Evolutionary conservation across 2,888 invertebrate species (phyloP), one percentile per base, ranked within the genome.

Genomic region (Mesorhabditis spiculigera): DNA sequence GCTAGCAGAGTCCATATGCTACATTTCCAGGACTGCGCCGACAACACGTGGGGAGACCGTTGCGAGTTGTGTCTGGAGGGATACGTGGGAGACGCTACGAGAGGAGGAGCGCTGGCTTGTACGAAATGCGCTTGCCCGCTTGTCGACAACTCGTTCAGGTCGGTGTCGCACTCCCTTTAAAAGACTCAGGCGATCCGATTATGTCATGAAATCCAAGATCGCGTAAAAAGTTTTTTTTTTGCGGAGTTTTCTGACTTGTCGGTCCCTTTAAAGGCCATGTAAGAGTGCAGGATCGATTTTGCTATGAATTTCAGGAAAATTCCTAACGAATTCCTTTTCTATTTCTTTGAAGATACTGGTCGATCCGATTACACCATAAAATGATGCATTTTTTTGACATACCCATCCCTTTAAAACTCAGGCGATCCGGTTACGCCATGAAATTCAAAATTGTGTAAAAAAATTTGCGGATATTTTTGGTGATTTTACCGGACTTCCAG

Each of bases 71-170:
- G 97, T 86, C 89, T 90, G 5, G 89, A 90, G 0, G 96, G 96
- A 43, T 95, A 90, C 88, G 95, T 93, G 86, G 95, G 96, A 0
- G 92, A 94, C 85, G 92, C 95, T 0, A 89, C 91, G 10, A 89
- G 89, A 43, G 84, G 82, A 5, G 75, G 78, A 4, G 70, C 79
- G 0, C 87, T 89, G 50, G 92, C 92, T 80, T 97, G 96, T 87
- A 91, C 91, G 80, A 91, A 90, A 67, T 97, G 97, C 87, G 93
- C 93, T 0, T 97, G 97, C 87, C 97, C 96, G 0, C 87, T 93
- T 70, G 87, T 89, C 77, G 89, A 90, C 13, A 90, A 91, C 77
- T 87, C 87, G 85, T 88, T 85, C 81, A 44, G 58, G 58, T 50
- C 10, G 10, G n/a, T 13, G n/a, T 50, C 58, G 3, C 8, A 79